These are phyloP conservation scores for Poecilia wingei DNA, from an alignment of 2,797 vertebrate species.

Conservation along the genomic window DNA sequence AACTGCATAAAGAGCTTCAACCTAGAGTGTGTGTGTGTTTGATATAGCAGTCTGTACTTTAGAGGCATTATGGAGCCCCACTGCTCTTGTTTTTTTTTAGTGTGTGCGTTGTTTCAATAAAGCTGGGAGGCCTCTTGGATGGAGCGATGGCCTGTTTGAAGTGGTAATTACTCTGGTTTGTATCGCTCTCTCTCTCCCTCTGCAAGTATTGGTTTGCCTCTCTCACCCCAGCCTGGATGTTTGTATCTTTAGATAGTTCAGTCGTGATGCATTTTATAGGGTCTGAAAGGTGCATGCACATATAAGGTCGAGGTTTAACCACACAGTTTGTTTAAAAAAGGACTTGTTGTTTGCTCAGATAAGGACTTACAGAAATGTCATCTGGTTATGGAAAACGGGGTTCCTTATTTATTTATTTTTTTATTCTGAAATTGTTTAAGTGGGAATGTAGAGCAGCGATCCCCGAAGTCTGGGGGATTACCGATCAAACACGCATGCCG, in stretches of 20 bases:
- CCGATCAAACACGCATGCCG: not conserved
- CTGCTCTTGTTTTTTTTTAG: slow-evolving; percentile 61
- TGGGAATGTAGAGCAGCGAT: not conserved
- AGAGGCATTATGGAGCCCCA: slow-evolving; percentile 60
- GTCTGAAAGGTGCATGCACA: slow-evolving; percentile 24
- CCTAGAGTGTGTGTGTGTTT: slow-evolving; percentile 26
- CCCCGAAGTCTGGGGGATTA: too few relatives aligned
- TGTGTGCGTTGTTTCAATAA: slow-evolving; percentile 75
- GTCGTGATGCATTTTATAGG: slow-evolving; percentile 53
- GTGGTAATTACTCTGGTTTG: slow-evolving; percentile 78
- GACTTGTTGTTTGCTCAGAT: not conserved
- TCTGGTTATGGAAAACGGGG: not conserved
- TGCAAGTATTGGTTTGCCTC: slow-evolving; percentile 18
- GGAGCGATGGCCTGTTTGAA: slow-evolving; percentile 69
- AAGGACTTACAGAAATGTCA: not conserved
- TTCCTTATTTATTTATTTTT: not conserved
- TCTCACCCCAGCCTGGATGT: slow-evolving; percentile 33
- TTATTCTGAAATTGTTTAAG: not conserved
- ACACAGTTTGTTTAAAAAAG: not conserved
- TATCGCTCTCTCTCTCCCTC: slow-evolving; percentile 34
- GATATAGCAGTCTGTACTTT: slow-evolving; percentile 46
- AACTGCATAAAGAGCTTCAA: slow-evolving; percentile 50
- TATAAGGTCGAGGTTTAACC: not conserved
- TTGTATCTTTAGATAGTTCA: slow-evolving; percentile 17
- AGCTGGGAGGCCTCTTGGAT: slow-evolving; percentile 67